A percentile compares a stretch with the other conserved stretches of the same genome.
Evolutionary conservation across 2,797 vertebrate species (phyloP).

Genomic region (Neosilurus hyrtlii): DNA sequence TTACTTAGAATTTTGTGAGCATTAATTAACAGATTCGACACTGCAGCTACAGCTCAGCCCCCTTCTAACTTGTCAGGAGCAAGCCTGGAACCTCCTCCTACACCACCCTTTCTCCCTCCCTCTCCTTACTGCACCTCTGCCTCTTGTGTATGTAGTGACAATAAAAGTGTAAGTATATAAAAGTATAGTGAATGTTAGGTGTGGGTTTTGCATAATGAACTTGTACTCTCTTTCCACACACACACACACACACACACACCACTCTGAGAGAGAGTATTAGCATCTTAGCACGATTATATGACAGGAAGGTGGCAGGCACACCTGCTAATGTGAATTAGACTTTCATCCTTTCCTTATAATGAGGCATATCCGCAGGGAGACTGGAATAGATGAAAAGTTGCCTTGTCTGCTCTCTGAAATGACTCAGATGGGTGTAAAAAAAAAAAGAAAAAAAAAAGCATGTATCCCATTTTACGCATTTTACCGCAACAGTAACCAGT

Average conservation of each 20-base stretch:
- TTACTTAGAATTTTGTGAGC: too few relatives aligned
- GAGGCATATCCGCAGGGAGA: not conserved
- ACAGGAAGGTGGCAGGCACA: not conserved
- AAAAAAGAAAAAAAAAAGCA: not conserved
- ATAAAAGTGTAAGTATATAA: too few relatives aligned
- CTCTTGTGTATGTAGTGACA: too few relatives aligned
- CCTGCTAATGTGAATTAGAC: slow-evolving; percentile 6
- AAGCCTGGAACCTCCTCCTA: too few relatives aligned
- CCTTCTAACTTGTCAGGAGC: too few relatives aligned
- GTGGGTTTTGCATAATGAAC: slow-evolving; percentile 3
- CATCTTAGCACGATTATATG: not conserved
- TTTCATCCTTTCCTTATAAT: not conserved
- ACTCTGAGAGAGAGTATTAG: slow-evolving; percentile 4
- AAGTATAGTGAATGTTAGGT: not conserved
- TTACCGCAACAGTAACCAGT: too few relatives aligned
- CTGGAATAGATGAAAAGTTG: not conserved
- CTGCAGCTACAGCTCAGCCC: too few relatives aligned
- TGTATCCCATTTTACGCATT: too few relatives aligned
- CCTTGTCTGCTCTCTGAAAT: not conserved
- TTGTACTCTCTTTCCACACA: not conserved
- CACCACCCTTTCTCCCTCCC: too few relatives aligned
- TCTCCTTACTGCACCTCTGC: too few relatives aligned
- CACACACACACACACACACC: not conserved
- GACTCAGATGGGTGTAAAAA: not conserved
- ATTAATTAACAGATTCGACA: too few relatives aligned